Percentiles rank a stretch among this genome's conserved stretches.
These are phyloP conservation scores for Hyposmocoma kahamanoa DNA, from an alignment of 1,140 invertebrate species.

Conservation along the genomic window DNA sequence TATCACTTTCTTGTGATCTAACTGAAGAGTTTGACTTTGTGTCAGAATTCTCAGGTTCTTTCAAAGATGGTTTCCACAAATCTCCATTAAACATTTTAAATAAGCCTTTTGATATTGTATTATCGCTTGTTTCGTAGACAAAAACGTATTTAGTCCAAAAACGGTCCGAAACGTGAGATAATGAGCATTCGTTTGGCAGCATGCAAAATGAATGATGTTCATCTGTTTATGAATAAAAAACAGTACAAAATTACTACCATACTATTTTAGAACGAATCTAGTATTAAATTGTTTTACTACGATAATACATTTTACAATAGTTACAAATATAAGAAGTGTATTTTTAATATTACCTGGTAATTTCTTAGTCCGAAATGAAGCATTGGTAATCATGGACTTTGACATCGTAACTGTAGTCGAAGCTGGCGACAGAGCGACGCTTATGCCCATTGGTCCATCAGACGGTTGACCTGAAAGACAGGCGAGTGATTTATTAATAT, in stretches of 20 bases:
- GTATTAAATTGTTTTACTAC: no score
- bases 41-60: constrained; percentile 5
- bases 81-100: constrained; percentile 17
- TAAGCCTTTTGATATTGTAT: constrained; percentile 8
- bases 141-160: constrained; percentile 12
- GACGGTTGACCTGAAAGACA: constrained; percentile 78
- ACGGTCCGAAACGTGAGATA: constrained; percentile 14
- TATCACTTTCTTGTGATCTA: not conserved
- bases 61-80: constrained; percentile 13
- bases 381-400: constrained; percentile 97
- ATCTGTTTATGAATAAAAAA: constrained; percentile 29
- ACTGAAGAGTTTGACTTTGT: not conserved
- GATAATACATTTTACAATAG: no score
- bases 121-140: not conserved
- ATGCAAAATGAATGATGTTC: constrained; percentile 21
- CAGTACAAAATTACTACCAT: no score
- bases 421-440: constrained; percentile 84
- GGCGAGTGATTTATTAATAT: no score
- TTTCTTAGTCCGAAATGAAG: constrained; percentile 96
- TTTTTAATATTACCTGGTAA: constrained; percentile 87
- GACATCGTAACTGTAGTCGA: constrained; percentile 87
- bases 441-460: constrained; percentile 87
- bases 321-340: no score
- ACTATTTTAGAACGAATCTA: no score
- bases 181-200: constrained; percentile 36